Evolutionary conservation across 2,797 vertebrate species (phyloP).

Genomic region (Pangasius mekongensis): DNA sequence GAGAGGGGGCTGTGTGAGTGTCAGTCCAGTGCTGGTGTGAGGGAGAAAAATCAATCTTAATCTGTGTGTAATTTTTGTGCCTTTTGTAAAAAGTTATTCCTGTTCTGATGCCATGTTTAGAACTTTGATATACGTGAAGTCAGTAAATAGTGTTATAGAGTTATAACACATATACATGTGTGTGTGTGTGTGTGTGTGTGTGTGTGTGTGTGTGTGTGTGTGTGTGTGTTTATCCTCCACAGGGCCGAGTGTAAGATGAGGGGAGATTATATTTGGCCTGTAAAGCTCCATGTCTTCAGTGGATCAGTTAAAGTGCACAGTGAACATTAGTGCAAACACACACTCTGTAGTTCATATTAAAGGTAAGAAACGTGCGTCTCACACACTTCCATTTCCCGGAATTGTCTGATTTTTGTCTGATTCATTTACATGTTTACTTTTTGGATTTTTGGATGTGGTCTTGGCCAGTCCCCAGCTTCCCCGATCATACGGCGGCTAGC

Average conservation of each 20-base stretch:
- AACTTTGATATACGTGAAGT: not conserved
- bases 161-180: not conserved
- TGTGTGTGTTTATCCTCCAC: not conserved
- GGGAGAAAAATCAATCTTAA: not conserved
- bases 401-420: not conserved
- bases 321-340: not conserved
- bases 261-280: slow-evolving; percentile 39
- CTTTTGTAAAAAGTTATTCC: not conserved
- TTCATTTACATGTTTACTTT: not conserved
- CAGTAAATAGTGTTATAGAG: not conserved
- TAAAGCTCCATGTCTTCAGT: slow-evolving; percentile 33
- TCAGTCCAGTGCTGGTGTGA: not conserved
- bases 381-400: not conserved
- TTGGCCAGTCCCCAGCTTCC: not conserved
- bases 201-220: slow-evolving; percentile 5
- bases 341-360: not conserved
- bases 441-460: not conserved
- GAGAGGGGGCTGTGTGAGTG: not conserved
- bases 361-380: not conserved
- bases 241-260: slow-evolving; percentile 49
- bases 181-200: not conserved
- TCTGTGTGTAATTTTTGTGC: not conserved
- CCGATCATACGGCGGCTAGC: not conserved
- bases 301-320: slow-evolving; percentile 27
- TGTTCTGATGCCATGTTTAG: not conserved